Percentiles rank a stretch among this genome's conserved stretches.
These are phyloP conservation scores for Mythimna impura DNA, from an alignment of 2,888 invertebrate genomes.

Conservation along the genomic window DNA sequence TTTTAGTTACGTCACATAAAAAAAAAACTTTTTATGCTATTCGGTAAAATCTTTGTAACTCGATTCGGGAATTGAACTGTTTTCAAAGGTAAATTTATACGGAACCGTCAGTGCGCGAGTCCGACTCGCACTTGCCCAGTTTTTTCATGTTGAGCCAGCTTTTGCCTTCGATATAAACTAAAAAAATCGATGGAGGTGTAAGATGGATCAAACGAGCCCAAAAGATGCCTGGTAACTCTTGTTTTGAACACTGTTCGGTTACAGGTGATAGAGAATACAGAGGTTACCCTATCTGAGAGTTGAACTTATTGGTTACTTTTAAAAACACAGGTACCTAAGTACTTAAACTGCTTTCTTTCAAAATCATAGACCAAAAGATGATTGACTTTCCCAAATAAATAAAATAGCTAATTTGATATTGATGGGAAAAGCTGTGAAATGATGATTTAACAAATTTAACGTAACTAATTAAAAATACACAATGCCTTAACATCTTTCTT, in stretches of 20 bases:
- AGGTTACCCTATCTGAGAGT: not conserved
- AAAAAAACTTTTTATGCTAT: no score
- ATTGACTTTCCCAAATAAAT: not conserved
- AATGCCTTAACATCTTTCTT: slow-evolving; percentile 7
- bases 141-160: no score
- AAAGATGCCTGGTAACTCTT: not conserved
- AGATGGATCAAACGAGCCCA: not conserved
- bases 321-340: not conserved
- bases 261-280: not conserved
- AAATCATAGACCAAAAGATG: no score
- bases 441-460: slow-evolving; percentile 1
- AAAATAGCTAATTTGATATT: not conserved
- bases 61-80: no score
- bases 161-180: no score
- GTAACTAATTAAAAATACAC: slow-evolving; percentile 4
- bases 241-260: not conserved
- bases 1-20: no score
- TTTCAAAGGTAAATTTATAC: no score
- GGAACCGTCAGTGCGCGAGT: no score
- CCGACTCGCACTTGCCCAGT: no score
- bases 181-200: not conserved
- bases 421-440: not conserved
- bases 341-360: no score
- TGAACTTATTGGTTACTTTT: not conserved
- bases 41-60: no score